phyloP scores from a whole-genome alignment of 2,797 vertebrate genomes.

The Prionace glauca region DNA sequence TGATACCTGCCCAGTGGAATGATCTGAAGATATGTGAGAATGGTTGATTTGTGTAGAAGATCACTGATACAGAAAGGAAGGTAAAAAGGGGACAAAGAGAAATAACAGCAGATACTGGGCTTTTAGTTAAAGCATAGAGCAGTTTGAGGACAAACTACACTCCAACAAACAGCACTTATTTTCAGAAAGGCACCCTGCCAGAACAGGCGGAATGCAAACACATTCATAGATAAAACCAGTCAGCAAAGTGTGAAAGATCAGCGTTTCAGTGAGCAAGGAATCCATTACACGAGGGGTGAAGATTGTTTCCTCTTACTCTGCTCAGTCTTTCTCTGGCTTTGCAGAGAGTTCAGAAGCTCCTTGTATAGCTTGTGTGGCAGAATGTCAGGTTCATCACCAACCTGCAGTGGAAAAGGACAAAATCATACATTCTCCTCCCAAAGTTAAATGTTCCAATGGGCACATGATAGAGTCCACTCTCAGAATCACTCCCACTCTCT shows the following conservation, averaged over 20 bases:
- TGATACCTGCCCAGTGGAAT: not conserved
- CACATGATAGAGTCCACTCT: not conserved
- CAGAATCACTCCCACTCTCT: too few species aligned
- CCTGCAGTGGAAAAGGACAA: slow-evolving; percentile 51
- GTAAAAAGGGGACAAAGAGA: not conserved
- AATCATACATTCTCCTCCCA: not conserved
- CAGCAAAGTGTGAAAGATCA: not conserved
- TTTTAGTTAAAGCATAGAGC: not conserved
- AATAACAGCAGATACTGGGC: not conserved
- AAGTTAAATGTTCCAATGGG: not conserved
- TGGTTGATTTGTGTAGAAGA: not conserved
- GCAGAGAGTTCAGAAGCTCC: slow-evolving; percentile 69
- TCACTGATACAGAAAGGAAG: not conserved
- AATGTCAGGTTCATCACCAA: slow-evolving; percentile 77
- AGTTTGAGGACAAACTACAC: not conserved
- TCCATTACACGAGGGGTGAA: too few species aligned
- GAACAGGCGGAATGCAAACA: not conserved
- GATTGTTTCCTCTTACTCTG: slow-evolving; percentile 53
- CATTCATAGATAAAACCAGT: not conserved
- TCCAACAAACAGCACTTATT: too few species aligned
- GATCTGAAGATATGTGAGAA: not conserved
- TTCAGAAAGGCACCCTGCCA: not conserved
- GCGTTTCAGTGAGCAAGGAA: not conserved
- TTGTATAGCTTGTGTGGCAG: slow-evolving; percentile 75
- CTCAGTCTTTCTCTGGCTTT: slow-evolving; percentile 47